Percentiles rank a stretch among this genome's conserved stretches.
These are phyloP conservation scores for Zaprionus taronus DNA, from an alignment of 1,140 invertebrate species.

Conservation along the genomic window DNA sequence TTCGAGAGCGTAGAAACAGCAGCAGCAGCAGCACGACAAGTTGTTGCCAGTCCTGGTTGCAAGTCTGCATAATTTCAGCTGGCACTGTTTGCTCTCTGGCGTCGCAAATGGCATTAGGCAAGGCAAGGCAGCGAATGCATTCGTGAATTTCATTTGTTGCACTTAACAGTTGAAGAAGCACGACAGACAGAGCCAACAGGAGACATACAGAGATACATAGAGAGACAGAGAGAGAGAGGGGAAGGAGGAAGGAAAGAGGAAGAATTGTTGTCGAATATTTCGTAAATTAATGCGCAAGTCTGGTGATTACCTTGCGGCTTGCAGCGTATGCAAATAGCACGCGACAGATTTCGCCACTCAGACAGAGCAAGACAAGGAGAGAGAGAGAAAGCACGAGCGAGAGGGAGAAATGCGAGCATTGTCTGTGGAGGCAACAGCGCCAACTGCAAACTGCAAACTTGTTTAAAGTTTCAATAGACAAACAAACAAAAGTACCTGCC, in stretches of 20 bases:
- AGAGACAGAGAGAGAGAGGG: not conserved
- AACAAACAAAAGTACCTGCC: slow-evolving; percentile 72
- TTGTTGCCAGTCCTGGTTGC: slow-evolving; percentile 52
- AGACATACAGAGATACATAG: not conserved
- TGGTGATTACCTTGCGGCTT: slow-evolving; percentile 30
- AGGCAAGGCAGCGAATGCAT: slow-evolving; percentile 34
- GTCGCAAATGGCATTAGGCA: slow-evolving; percentile 53
- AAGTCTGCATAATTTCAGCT: slow-evolving; percentile 68
- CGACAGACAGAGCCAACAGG: slow-evolving; percentile 10
- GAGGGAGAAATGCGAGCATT: not conserved
- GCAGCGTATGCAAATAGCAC: slow-evolving; percentile 41
- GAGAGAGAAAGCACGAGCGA: not conserved
- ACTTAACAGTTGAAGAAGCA: slow-evolving; percentile 78
- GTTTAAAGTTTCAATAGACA: slow-evolving; percentile 79
- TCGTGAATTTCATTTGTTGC: slow-evolving; percentile 78
- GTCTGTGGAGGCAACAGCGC: slow-evolving; percentile 25
- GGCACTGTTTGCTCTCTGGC: slow-evolving; percentile 18
- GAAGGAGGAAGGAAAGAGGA: not conserved
- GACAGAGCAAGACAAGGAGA: not conserved
- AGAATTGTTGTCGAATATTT: slow-evolving; percentile 12
- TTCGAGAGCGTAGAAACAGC: slow-evolving; percentile 36
- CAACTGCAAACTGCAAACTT: slow-evolving; percentile 62
- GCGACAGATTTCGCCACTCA: slow-evolving; percentile 37
- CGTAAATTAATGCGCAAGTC: slow-evolving; percentile 12
- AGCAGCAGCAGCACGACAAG: slow-evolving; percentile 48